Evolutionary conservation across 2,797 vertebrate species (phyloP).

Genomic region (Oceanodroma leucorhoa): DNA sequence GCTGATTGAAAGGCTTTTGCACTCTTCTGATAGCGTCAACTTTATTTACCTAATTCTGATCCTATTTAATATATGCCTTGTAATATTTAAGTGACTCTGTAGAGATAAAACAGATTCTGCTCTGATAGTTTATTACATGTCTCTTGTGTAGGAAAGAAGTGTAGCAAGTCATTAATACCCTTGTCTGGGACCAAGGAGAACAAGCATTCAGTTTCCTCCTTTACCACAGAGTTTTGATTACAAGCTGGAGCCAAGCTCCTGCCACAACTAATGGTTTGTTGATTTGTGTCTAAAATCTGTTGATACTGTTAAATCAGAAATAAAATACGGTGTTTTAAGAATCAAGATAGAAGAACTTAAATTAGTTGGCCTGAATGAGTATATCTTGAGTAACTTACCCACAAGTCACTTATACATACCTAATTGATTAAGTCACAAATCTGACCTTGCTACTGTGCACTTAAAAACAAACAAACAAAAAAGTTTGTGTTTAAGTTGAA

Average conservation of each 20-base stretch:
- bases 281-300: not conserved
- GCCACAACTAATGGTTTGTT: not conserved
- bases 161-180: not conserved
- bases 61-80: not conserved
- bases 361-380: not conserved
- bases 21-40: not conserved
- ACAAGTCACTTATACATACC: not conserved
- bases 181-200: not conserved
- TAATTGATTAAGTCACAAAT: not conserved
- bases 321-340: not conserved
- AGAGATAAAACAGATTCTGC: not conserved
- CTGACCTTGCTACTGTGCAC: not conserved
- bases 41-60: not conserved
- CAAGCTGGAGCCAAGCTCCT: not conserved
- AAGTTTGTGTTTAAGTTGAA: not conserved
- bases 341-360: not conserved
- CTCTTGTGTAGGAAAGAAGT: not conserved
- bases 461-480: not conserved
- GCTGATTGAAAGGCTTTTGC: no score
- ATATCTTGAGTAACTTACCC: not conserved
- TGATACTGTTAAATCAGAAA: not conserved
- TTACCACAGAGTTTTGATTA: not conserved
- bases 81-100: not conserved
- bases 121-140: not conserved
- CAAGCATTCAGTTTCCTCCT: fast-evolving